Base-by-base conservation (phyloP, 2,888 invertebrate genomes). In the Atrina japonica region DNA sequence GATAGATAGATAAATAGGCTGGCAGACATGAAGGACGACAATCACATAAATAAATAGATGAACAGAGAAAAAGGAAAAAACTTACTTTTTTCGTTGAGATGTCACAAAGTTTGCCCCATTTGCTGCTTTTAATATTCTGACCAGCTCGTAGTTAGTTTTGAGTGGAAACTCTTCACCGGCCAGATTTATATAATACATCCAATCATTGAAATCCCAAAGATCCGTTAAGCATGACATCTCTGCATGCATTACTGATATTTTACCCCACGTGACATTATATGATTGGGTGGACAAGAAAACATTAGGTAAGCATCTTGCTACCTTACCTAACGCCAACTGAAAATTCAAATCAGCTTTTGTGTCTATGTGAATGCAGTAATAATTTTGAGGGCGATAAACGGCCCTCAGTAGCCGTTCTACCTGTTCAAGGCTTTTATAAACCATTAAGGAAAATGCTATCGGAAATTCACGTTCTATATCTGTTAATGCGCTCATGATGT, bases 321-420 rank as follows among this genome's bases (percentile, higher is more conserved):
- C 78, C 2, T 61, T 61, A 25, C 66, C 60, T 27, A 87, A 61
- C 1, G 83, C 77, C 9, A 70, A 56, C 43, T 78, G 77, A 14
- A 83, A 61, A 2, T 75, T 45, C 2, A 70, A 25, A 0, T 73
- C 41, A 1, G 85, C 73, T 73, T 86, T 88, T 14, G 60, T 69
- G 66, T 89, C 89, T 0, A 89, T 76, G 66, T 89, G 89, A 40
- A 89, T 76, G 70, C 89, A 89, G 71, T 88, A 89, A 43, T 78
- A 61, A 61, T 89, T 90, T 64, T 88, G 87, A 1, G 89, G 89
- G 49, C 86, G 83, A 70, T 88, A 89, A 30, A 89, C 85, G 3
- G 84, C 74, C 16, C 86, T 60, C 5, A 89, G 64, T 21, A 89
- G 75, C 29, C 88, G 69, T 58, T 88, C 88, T 0, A 83, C 74